phyloP scores from a whole-genome alignment of 2,113 vertebrate genomes.

The Lepidothrix coronata region DNA sequence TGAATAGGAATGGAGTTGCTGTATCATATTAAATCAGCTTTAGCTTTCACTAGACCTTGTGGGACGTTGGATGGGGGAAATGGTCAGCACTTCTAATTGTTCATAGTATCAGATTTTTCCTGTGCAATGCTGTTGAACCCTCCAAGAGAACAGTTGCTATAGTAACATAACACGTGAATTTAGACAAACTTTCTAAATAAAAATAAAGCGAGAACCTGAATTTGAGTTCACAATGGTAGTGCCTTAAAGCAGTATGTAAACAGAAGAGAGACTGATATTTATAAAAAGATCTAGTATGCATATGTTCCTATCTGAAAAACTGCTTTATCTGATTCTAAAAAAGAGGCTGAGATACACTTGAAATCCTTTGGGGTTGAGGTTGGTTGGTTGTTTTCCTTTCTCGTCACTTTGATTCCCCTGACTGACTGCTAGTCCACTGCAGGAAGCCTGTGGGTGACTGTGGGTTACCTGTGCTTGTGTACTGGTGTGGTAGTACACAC shows the following conservation, averaged over 20 bases:
- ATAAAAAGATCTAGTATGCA: background rate
- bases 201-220: background rate
- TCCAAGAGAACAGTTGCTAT: background rate
- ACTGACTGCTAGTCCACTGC: background rate
- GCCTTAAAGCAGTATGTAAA: background rate
- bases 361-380: background rate
- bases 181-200: background rate
- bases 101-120: background rate
- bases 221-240: background rate
- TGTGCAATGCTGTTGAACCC: background rate
- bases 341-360: background rate
- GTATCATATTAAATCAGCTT: background rate
- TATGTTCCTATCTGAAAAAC: background rate
- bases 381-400: background rate
- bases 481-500: background rate
- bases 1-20: background rate
- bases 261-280: background rate
- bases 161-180: background rate
- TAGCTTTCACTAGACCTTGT: background rate
- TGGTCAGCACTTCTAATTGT: background rate
- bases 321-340: background rate
- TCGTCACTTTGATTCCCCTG: background rate
- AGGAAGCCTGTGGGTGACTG: background rate
- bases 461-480: background rate
- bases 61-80: background rate